Conservation (phyloP, 1,140 invertebrate genomes). For the Marisa cornuarietis region DNA sequence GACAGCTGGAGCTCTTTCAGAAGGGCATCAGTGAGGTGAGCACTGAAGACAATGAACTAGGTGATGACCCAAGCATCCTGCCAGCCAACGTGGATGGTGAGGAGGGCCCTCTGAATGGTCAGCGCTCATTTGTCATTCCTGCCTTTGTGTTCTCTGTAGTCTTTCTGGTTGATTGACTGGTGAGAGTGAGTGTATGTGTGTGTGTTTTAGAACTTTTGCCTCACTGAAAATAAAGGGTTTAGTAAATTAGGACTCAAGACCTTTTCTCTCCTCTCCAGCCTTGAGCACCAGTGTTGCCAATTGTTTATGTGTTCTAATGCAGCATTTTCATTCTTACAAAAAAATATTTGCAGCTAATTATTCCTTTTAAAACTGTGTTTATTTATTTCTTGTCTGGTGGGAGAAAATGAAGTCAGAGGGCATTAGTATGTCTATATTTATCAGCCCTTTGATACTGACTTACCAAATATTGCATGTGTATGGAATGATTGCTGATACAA, state of each 20-base stretch:
- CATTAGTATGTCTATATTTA: no score
- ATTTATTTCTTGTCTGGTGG: no score
- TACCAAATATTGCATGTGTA: no score
- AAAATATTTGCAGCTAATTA: no score
- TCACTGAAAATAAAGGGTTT: not conserved
- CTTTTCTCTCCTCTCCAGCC: not conserved
- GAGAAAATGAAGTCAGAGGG: no score
- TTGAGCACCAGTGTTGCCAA: not conserved
- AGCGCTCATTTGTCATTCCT: constrained; percentile 3
- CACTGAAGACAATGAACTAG: constrained; percentile 65
- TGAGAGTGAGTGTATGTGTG: not conserved
- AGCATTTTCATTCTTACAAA: no score
- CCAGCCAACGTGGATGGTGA: constrained; percentile 71
- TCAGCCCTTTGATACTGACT: no score
- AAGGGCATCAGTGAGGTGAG: constrained; percentile 59
- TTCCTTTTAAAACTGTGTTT: no score
- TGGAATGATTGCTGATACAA: no score
- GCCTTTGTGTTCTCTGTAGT: not conserved
- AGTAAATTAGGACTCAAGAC: not conserved
- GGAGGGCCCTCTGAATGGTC: constrained; percentile 75
- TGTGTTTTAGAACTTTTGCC: not conserved
- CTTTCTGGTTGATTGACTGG: not conserved
- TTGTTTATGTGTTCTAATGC: not conserved
- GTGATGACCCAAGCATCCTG: constrained; percentile 66
- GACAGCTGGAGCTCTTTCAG: constrained; percentile 63